Percentiles rank a stretch among this genome's conserved stretches.
Evolutionary conservation across 2,797 vertebrate genomes (phyloP).

Genomic region (Malacoctenus gilli): DNA sequence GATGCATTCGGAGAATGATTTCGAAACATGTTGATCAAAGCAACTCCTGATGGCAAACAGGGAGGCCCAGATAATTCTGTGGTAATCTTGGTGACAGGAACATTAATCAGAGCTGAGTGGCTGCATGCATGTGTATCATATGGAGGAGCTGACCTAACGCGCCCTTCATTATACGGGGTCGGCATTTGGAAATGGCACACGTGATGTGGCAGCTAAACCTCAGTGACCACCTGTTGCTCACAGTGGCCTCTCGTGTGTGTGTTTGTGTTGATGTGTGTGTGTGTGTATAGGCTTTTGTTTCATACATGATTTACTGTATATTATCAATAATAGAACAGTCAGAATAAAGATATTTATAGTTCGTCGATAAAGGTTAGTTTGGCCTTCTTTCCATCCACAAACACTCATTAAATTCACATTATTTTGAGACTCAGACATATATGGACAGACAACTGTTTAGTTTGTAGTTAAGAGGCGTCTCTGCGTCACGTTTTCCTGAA

Average conservation of each 20-base stretch:
- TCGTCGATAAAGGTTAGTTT: neutral
- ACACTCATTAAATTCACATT: neutral
- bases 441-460: neutral
- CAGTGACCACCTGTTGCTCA: conserved; percentile 65
- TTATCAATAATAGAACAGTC: conserved; percentile 46
- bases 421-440: neutral
- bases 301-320: conserved; percentile 41
- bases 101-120: neutral
- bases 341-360: neutral
- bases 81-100: neutral
- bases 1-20: neutral
- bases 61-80: no score
- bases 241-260: conserved; percentile 27
- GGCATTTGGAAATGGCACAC: conserved; percentile 69
- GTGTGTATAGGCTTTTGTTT: conserved; percentile 20
- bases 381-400: neutral
- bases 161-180: conserved; percentile 55
- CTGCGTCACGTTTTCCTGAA: neutral
- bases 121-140: conserved; percentile 4
- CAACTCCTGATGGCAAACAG: neutral
- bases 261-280: conserved; percentile 12
- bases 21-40: no score
- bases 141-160: conserved; percentile 36
- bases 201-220: conserved; percentile 56
- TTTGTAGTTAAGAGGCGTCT: neutral